A percentile compares a stretch with the other conserved stretches of the same genome.
Conservation (phyloP, 2,888 invertebrate genomes). For the Yponomeuta sedellus region DNA sequence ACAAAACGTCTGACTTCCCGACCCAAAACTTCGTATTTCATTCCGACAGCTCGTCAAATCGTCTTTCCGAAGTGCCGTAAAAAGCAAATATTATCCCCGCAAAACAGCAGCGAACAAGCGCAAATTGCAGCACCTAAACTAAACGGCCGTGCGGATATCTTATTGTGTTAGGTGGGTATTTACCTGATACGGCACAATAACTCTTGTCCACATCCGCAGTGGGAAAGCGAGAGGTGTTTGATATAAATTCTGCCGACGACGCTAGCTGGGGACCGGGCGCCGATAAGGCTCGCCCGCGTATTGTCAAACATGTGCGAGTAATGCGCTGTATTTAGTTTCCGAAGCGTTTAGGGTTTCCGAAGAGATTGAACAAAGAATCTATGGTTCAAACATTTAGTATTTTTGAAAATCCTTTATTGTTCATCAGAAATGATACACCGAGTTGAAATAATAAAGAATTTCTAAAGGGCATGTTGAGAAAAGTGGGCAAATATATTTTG, state of each 20-base stretch:
- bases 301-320: neutral
- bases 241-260: slow-evolving; percentile 16
- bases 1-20: no score
- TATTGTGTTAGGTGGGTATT: neutral
- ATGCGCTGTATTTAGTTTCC: neutral
- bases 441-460: no score
- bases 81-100: neutral
- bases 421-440: no score
- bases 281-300: slow-evolving; percentile 7
- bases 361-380: neutral
- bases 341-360: neutral
- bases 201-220: slow-evolving; percentile 9
- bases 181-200: slow-evolving; percentile 12
- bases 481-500: no score
- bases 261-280: neutral
- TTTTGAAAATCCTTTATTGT: no score
- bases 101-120: neutral
- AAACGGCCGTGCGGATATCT: neutral
- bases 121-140: neutral
- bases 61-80: neutral
- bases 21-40: no score
- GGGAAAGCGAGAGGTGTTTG: slow-evolving; percentile 16
- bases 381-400: no score
- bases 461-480: no score
- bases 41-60: neutral